Evolutionary conservation across 1,140 invertebrate genomes (phyloP), one percentile per base, ranked within the genome.

Genomic region (Hetaerina americana): DNA sequence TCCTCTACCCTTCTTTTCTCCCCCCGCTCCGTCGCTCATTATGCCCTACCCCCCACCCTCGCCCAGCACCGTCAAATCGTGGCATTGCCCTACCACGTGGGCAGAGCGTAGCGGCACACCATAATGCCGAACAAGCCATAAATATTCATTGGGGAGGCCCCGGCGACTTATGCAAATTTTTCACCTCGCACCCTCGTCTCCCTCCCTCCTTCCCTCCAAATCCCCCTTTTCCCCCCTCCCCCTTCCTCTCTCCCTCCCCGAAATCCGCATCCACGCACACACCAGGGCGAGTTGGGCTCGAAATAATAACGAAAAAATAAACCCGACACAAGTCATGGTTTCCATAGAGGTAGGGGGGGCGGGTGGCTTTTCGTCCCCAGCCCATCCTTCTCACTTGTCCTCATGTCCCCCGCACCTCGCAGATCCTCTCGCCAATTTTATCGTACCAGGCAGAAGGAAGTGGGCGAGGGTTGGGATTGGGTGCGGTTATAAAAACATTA

Each of bases 131-230:
- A 57, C 40, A 57, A 71, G 26, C 66, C 27, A 29, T 66, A 71
- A 71, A 71, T 71, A 66, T 71, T 66, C 49, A 66, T 71, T 71
- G 49, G 71, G 66, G 24, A 71, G 40, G 66, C 27, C 57, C 26
- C 31, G 27, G 29, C 66, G 71, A 66, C 68, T 69, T 69, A 69
- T 69, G 68, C 68, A 69, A 69, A 69, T 69, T 69, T 28, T 69
- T 27, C 26, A 26, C 40, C 40, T n/a, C n/a, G n/a, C n/a, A 57
- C 40, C 40, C 40, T n/a, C 10, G 10, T n/a, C 2, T 18, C 40
- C 15, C 40, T 18, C 40, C 15, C 40, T 57, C 40, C 40, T n/a
- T n/a, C 15, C 40, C 40, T n/a, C 40, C 15, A 57, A 57, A n/a
- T 57, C 15, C 40, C 40, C 40, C 15, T 57, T 57, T 57, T 57